Evolutionary conservation across 2,888 invertebrate species (phyloP).

Genomic region (Trypoxylon attenuatum): DNA sequence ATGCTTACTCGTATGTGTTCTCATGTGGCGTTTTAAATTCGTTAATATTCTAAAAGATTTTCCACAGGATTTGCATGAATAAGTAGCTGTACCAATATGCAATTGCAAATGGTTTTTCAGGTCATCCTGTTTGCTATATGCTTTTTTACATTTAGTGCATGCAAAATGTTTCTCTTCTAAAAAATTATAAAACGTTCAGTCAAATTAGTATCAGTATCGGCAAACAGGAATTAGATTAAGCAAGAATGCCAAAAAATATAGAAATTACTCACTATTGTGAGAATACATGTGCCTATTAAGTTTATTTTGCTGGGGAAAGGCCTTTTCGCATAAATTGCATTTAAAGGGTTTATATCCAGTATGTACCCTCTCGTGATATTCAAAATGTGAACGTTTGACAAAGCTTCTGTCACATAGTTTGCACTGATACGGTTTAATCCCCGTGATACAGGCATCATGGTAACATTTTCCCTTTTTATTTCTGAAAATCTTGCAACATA

Average conservation of each 20-base stretch:
- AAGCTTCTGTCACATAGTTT: slow-evolving; percentile 76
- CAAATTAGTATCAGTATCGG: too few relatives aligned
- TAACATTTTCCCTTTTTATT: slow-evolving; percentile 76
- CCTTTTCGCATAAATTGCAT: slow-evolving; percentile 81
- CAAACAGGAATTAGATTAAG: too few relatives aligned
- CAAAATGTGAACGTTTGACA: slow-evolving; percentile 82
- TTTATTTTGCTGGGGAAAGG: slow-evolving; percentile 83
- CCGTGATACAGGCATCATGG: slow-evolving; percentile 68
- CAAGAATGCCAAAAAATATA: slow-evolving; percentile 22
- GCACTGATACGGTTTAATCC: slow-evolving; percentile 76
- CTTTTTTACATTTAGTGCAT: slow-evolving; percentile 79
- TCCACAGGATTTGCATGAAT: slow-evolving; percentile 80
- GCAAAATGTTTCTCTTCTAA: slow-evolving; percentile 77
- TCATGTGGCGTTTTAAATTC: slow-evolving; percentile 82
- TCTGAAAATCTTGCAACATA: slow-evolving; percentile 82
- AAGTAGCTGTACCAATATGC: slow-evolving; percentile 77
- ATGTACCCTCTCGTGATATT: slow-evolving; percentile 84
- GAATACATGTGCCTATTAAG: slow-evolving; percentile 80
- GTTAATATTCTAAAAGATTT: slow-evolving; percentile 82
- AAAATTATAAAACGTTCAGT: slow-evolving; percentile 43
- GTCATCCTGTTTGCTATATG: slow-evolving; percentile 78
- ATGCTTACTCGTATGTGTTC: slow-evolving; percentile 81
- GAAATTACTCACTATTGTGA: slow-evolving; percentile 60
- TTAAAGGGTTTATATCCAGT: slow-evolving; percentile 78
- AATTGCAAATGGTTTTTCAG: slow-evolving; percentile 77